Percentiles rank a stretch among this genome's conserved stretches.
phyloP scores from a whole-genome alignment of 2,888 invertebrate species.

The Leptopilina myrica region DNA sequence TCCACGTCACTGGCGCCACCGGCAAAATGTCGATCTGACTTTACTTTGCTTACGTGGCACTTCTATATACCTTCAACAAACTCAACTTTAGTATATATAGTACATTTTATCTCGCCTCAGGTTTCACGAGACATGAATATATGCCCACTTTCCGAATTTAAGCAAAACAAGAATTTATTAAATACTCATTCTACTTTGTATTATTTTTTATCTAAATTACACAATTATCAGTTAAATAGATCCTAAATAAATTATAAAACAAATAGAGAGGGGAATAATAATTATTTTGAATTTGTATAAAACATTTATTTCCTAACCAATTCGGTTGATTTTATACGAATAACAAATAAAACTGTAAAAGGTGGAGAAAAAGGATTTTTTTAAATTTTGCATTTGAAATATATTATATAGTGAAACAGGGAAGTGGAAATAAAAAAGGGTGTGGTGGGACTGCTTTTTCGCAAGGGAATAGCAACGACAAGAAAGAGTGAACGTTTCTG shows the following conservation, averaged over 20 bases:
- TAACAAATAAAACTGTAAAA: too few species aligned
- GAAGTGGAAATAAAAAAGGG: conserved; percentile 9
- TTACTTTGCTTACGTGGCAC: conserved; percentile 31
- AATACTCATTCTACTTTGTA: neutral
- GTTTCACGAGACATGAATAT: conserved; percentile 8
- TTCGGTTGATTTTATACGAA: too few species aligned
- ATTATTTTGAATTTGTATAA: too few species aligned
- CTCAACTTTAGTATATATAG: conserved; percentile 8
- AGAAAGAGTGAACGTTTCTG: conserved; percentile 31
- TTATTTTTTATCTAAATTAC: too few species aligned
- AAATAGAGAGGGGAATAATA: too few species aligned
- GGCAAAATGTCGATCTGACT: conserved; percentile 14
- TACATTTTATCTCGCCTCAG: neutral
- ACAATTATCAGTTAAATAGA: too few species aligned
- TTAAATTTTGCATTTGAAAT: too few species aligned
- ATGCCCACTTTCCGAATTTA: neutral
- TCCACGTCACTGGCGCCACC: conserved; percentile 18
- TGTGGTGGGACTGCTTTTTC: neutral
- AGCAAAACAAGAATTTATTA: neutral
- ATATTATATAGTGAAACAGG: neutral
- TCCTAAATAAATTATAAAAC: too few species aligned
- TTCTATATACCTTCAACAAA: conserved; percentile 8
- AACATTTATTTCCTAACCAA: too few species aligned
- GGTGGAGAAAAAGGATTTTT: too few species aligned
- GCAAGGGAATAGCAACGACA: conserved; percentile 12